Percentiles rank a stretch among this genome's conserved stretches.
phyloP scores from a whole-genome alignment of 1,140 invertebrate species.

The Oreohelix idahoensis region DNA sequence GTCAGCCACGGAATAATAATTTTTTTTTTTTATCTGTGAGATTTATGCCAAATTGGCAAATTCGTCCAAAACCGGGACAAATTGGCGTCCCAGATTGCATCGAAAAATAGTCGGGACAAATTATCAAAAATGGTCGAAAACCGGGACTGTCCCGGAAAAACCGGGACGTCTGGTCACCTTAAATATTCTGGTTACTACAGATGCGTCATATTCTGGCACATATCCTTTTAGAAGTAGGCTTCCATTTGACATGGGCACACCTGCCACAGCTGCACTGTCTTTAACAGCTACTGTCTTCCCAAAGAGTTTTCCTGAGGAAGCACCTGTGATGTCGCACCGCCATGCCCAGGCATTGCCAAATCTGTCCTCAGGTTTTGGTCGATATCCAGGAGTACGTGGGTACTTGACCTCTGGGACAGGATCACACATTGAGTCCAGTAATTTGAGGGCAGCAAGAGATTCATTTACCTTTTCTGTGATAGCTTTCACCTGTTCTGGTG shows the following conservation, averaged over 20 bases:
- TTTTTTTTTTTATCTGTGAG: too few relatives aligned
- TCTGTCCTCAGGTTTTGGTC: slow-evolving; percentile 54
- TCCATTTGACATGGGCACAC: slow-evolving; percentile 67
- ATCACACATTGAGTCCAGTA: slow-evolving; percentile 47
- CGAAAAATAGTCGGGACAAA: too few relatives aligned
- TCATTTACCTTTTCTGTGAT: slow-evolving; percentile 44
- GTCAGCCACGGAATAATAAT: too few relatives aligned
- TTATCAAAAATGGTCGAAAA: too few relatives aligned
- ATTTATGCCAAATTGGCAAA: too few relatives aligned
- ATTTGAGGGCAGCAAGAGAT: slow-evolving; percentile 35
- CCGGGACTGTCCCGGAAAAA: too few relatives aligned
- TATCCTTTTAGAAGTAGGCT: slow-evolving; percentile 58
- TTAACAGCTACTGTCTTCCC: slow-evolving; percentile 64
- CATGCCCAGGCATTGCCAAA: slow-evolving; percentile 62
- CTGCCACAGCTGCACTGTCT: slow-evolving; percentile 65
- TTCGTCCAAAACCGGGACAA: too few relatives aligned
- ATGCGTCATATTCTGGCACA: slow-evolving; percentile 64
- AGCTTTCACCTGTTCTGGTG: background rate
- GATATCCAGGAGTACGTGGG: slow-evolving; percentile 59
- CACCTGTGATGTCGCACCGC: slow-evolving; percentile 61
- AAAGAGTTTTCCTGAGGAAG: slow-evolving; percentile 50
- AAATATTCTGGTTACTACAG: slow-evolving; percentile 62
- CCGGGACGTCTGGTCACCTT: too few relatives aligned
- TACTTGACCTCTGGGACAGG: slow-evolving; percentile 59
- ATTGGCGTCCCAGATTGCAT: too few relatives aligned